phyloP scores from a whole-genome alignment of 2,888 invertebrate genomes.

The Dendrolimus houi region DNA sequence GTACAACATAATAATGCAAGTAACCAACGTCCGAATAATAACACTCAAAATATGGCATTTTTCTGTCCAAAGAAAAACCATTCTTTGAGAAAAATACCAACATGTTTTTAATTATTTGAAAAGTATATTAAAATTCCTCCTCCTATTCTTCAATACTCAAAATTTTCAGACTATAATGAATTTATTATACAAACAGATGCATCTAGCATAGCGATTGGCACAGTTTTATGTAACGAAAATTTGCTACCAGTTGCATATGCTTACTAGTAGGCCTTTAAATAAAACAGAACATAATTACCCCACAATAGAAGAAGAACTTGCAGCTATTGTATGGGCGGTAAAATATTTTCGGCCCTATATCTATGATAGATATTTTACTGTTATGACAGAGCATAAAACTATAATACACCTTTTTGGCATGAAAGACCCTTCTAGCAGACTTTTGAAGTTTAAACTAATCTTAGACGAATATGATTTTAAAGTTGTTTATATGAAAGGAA shows the following conservation, averaged over 20 bases:
- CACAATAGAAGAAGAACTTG: conserved; percentile 10
- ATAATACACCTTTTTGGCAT: conserved; percentile 10
- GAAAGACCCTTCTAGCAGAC: conserved; percentile 9
- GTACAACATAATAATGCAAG: no score
- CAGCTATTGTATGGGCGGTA: conserved; percentile 10
- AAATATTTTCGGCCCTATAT: conserved; percentile 13
- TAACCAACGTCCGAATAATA: no score
- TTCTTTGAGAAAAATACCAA: no score
- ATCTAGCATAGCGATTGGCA: conserved; percentile 6
- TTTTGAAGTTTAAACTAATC: conserved; percentile 8
- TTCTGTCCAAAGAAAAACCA: no score
- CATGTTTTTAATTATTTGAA: no score
- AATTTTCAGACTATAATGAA: conserved; percentile 5
- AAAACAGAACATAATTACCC: conserved; percentile 9
- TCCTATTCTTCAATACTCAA: conserved; percentile 4
- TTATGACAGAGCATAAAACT: background rate
- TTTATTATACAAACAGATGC: conserved; percentile 11
- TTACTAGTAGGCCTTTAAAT: conserved; percentile 9
- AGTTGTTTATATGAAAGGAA: conserved; percentile 9
- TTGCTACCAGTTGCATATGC: conserved; percentile 7
- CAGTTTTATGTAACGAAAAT: conserved; percentile 8
- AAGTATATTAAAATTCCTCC: background rate
- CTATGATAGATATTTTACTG: conserved; percentile 5
- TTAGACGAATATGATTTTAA: conserved; percentile 12
- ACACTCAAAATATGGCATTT: background rate